These are phyloP conservation scores for Syndactyla subalaris DNA, from an alignment of 2,797 vertebrate species.

Conservation along the genomic window DNA sequence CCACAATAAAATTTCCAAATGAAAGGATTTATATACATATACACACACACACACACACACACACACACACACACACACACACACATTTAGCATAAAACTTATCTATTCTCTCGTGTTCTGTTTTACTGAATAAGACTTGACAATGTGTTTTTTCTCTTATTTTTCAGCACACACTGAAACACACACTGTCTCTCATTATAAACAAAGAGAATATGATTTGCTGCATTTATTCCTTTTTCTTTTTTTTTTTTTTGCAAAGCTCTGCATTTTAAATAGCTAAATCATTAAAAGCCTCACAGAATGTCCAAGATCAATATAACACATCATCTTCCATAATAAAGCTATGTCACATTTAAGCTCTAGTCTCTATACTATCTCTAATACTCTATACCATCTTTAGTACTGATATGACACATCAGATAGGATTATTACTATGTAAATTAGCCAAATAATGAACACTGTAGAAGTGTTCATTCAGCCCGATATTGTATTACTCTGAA, in stretches of 20 bases:
- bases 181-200: background rate
- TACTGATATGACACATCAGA: slow-evolving; percentile 44
- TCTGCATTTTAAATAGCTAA: background rate
- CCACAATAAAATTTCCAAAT: background rate
- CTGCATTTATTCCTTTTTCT: background rate
- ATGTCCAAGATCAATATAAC: slow-evolving; percentile 10
- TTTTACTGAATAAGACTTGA: background rate
- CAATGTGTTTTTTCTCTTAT: background rate
- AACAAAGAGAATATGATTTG: background rate
- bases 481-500: slow-evolving; percentile 31
- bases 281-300: background rate
- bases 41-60: too few species aligned
- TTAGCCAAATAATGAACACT: slow-evolving; percentile 70
- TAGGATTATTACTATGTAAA: slow-evolving; percentile 72
- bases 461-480: slow-evolving; percentile 67
- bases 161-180: background rate
- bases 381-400: slow-evolving; percentile 44
- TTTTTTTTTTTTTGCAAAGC: background rate
- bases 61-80: too few species aligned
- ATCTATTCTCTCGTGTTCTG: background rate
- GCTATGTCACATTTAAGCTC: slow-evolving; percentile 35
- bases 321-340: slow-evolving; percentile 12
- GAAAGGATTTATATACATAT: background rate
- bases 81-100: background rate
- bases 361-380: slow-evolving; percentile 56